Base-by-base conservation (phyloP, 2,113 vertebrate species). In the Thalassoma bifasciatum region DNA sequence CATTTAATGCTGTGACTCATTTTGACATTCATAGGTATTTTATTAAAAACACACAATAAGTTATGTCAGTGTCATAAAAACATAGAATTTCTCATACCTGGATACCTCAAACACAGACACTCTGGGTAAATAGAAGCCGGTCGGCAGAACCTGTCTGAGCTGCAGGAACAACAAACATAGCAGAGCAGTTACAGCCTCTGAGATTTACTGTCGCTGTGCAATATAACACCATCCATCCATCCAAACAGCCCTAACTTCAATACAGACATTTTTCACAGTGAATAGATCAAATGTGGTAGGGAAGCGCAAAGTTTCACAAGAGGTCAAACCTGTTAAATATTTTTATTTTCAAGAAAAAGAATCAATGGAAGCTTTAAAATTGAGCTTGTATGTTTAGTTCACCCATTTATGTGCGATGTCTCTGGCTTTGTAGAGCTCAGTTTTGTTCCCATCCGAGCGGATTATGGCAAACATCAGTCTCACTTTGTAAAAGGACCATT, bases 371-470 rank as follows among this genome's bases (percentile, higher is more conserved):
- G 3, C 14, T 42, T 2, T 14, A 42, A 40, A 1, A 10, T 1
- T 40, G 10, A 11, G 38, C 38, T 38, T 40, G 13, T 12, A 40
- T 10, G 10, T 4, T 50, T 21, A 2, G 19, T 57, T 91, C 81
- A 94, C 93, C 93, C 93, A 94, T 8, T 17, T 24, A 24, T 79
- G 77, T 40, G 87, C 85, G 5, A 91, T 47, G 4, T 90, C 81
- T 82, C 50, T 78, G 72, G 86, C 92, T 1, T 19, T 78, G 67
- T 82, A 66, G 21, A 10, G 8, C 30, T 88, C 80, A 0, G 71
- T 89, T 63, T 50, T 57, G 40, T 85, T 75, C n/a, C 66, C 70
- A 5, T 89, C 79, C 0, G 3, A 2, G 16, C 77, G 30, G 2
- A 37, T 8, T 52, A 94, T 91, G 14, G 0, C 1, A 57, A 93